Percentiles rank a stretch among this genome's conserved stretches.
These are phyloP conservation scores for Troides helena DNA, from an alignment of 2,888 invertebrate genomes.

Conservation along the genomic window DNA sequence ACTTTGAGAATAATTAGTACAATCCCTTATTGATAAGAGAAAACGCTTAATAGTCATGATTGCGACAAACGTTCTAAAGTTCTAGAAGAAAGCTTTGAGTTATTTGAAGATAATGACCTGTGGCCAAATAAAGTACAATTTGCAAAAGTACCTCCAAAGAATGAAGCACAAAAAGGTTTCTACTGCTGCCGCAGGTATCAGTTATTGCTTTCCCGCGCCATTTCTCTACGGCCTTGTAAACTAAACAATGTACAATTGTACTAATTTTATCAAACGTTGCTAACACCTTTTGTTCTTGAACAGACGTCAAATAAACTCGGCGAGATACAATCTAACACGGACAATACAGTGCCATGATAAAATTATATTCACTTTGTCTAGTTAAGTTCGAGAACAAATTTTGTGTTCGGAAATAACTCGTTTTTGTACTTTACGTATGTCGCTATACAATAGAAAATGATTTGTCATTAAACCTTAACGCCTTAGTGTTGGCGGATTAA, in stretches of 20 bases:
- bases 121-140: too few species aligned
- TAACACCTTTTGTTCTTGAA: slow-evolving; percentile 5
- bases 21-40: too few species aligned
- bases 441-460: not conserved
- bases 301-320: slow-evolving; percentile 7
- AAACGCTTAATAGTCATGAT: too few species aligned
- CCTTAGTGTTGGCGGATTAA: not conserved
- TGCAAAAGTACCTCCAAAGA: too few species aligned
- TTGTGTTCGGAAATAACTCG: not conserved
- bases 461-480: not conserved
- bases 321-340: slow-evolving; percentile 10
- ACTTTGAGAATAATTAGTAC: too few species aligned
- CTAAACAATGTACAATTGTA: slow-evolving; percentile 1
- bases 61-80: too few species aligned
- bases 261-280: slow-evolving; percentile 19
- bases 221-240: not conserved
- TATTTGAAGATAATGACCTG: too few species aligned
- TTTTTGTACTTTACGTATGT: not conserved
- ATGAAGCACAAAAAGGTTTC: too few species aligned
- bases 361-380: slow-evolving; percentile 6
- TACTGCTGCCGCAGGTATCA: too few species aligned
- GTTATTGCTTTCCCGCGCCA: not conserved
- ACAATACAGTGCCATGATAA: slow-evolving; percentile 12
- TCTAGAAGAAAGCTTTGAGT: too few species aligned
- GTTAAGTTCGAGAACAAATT: slow-evolving; percentile 1